Conservation (phyloP, 1,140 invertebrate genomes). For the Apis dorsata region DNA sequence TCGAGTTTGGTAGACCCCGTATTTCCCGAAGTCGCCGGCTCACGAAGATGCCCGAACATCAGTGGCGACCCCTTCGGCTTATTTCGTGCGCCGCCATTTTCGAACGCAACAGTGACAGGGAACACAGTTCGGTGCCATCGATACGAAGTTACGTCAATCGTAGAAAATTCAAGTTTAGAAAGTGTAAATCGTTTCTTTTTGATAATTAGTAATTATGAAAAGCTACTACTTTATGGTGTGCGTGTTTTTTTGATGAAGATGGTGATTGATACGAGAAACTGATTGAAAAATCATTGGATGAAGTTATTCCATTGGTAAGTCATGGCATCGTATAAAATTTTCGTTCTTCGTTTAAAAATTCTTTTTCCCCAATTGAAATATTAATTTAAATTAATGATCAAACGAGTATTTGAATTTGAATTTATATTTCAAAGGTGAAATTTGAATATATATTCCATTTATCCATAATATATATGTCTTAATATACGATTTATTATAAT, state of each 20-base stretch:
- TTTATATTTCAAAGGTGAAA: too few relatives aligned
- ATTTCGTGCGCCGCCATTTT: slow-evolving; percentile 19
- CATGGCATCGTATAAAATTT: neutral
- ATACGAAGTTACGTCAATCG: neutral
- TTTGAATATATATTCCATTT: too few relatives aligned
- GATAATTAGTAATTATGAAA: too few relatives aligned
- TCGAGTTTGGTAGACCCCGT: slow-evolving; percentile 70
- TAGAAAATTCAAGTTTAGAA: neutral
- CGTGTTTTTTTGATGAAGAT: too few relatives aligned
- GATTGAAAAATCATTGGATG: too few relatives aligned
- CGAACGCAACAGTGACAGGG: neutral
- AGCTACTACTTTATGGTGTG: neutral
- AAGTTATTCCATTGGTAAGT: neutral
- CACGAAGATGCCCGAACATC: slow-evolving; percentile 53
- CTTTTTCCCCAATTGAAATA: neutral
- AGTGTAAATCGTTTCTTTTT: neutral
- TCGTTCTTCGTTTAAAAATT: neutral
- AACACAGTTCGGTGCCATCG: neutral
- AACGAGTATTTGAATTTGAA: neutral
- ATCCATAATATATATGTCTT: neutral
- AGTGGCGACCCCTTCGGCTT: slow-evolving; percentile 21
- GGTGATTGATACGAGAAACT: too few relatives aligned
- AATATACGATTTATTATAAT: neutral
- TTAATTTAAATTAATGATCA: neutral
- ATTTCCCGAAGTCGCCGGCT: slow-evolving; percentile 48